Conservation (phyloP, 2,797 vertebrate genomes). For the Urophycis tenuis region DNA sequence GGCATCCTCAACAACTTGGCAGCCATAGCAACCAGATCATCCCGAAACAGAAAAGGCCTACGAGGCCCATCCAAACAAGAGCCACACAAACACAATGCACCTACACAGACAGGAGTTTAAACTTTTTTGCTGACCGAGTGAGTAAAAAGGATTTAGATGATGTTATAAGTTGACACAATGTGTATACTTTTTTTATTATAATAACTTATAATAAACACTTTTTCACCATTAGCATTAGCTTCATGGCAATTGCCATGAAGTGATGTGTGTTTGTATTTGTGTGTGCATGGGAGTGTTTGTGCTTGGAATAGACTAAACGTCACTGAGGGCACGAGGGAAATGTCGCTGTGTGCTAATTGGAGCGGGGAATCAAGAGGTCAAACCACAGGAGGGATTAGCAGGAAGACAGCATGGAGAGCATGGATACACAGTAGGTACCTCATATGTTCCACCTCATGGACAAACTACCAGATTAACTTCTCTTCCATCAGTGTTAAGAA, state of each 20-base stretch:
- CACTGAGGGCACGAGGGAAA: conserved; percentile 32
- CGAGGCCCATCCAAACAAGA: conserved; percentile 21
- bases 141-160: neutral
- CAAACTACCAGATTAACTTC: neutral
- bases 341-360: conserved; percentile 53
- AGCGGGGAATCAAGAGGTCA: conserved; percentile 57
- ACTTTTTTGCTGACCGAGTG: neutral
- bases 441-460: conserved; percentile 7
- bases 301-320: conserved; percentile 50
- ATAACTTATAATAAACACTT: neutral
- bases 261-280: conserved; percentile 8
- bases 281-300: conserved; percentile 19
- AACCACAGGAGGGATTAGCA: conserved; percentile 56
- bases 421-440: conserved; percentile 23
- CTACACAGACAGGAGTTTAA: neutral
- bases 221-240: neutral
- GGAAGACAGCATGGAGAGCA: conserved; percentile 31
- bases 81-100: neutral
- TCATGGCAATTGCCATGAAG: neutral
- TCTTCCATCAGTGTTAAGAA: neutral
- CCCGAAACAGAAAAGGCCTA: conserved; percentile 43
- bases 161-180: neutral
- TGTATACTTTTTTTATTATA: neutral
- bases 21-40: conserved; percentile 53
- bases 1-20: conserved; percentile 38